Percentiles rank a stretch among this genome's conserved stretches.
Conservation (phyloP, 2,797 vertebrate species). For the Orientallactaga sibirica region DNA sequence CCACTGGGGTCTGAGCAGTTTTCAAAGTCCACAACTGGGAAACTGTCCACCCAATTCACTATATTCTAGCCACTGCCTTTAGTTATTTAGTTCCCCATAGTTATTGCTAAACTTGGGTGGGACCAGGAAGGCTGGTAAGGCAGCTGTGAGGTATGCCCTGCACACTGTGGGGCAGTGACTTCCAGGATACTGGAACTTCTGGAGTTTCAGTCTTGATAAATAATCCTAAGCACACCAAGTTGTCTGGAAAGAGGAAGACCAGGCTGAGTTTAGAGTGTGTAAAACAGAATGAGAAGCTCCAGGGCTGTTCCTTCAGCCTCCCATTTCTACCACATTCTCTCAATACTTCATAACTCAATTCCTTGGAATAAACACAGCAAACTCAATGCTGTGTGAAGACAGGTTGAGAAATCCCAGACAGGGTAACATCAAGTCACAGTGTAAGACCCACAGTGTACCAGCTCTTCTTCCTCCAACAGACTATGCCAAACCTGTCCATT, state of each 20-base stretch:
- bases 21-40: neutral
- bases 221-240: neutral
- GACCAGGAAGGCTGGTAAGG: neutral
- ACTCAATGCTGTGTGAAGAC: neutral
- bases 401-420: neutral
- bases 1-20: neutral
- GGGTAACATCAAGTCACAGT: neutral
- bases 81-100: too few relatives aligned
- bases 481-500: neutral
- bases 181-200: neutral
- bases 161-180: too few relatives aligned
- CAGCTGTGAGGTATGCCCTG: neutral
- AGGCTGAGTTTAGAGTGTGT: neutral
- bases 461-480: neutral
- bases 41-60: neutral
- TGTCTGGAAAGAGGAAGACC: neutral
- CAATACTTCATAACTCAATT: neutral
- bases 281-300: neutral
- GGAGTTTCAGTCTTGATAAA: too few relatives aligned
- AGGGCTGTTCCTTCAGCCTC: too few relatives aligned
- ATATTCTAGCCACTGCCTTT: neutral
- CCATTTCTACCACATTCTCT: neutral
- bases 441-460: neutral
- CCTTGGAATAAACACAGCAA: neutral
- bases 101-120: neutral